Evolutionary conservation across 2,113 vertebrate genomes (phyloP), one percentile per base, ranked within the genome.

Genomic region (Phainopepla nitens): DNA sequence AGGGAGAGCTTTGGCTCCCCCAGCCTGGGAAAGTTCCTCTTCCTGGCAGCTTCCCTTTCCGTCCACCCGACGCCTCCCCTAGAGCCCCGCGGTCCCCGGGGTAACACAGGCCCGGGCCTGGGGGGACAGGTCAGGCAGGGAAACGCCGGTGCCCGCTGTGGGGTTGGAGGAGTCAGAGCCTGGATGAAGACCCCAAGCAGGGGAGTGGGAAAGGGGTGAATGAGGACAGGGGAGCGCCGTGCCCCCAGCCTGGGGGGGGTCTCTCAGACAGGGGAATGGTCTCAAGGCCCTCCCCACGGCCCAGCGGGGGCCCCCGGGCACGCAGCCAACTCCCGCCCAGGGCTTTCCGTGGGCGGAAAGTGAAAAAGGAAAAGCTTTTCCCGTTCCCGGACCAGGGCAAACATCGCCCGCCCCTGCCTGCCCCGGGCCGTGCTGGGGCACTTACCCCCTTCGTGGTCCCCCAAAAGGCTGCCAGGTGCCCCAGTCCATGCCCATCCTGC

Each of bases 301-400:
- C 72, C 47, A 5, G 20, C 2, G 2, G 6, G 9, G 10, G 20
- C 28, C 21, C 47, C 22, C 1, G 3, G 87, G 85, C 94, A 85
- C 1, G 2, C 29, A 69, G 92, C 94, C 94, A 96, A 39, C 75
- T 82, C 90, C 85, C 25, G n/a, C 92, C 79, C 68, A 15, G 31
- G 62, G 57, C 33, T 90, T 35, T 49, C 47, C 7, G 33, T 49
- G 45, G 87, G 70, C n/a, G 23, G 94, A 92, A 96, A 95, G 85
- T 3, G 31, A 91, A 96, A 93, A 92, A 93, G 90, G 90, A 96
- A 97, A 97, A 96, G 58, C 66, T 50, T 92, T 94, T 87, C 82
- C 94, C 18, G 79, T 76, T 93, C 88, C 88, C 6, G n/a, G 78
- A 79, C 19, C 21, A 33, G 3, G 35, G 44, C 84, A 42, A 49